phyloP scores from a whole-genome alignment of 2,113 vertebrate genomes.

The Daboia siamensis region DNA sequence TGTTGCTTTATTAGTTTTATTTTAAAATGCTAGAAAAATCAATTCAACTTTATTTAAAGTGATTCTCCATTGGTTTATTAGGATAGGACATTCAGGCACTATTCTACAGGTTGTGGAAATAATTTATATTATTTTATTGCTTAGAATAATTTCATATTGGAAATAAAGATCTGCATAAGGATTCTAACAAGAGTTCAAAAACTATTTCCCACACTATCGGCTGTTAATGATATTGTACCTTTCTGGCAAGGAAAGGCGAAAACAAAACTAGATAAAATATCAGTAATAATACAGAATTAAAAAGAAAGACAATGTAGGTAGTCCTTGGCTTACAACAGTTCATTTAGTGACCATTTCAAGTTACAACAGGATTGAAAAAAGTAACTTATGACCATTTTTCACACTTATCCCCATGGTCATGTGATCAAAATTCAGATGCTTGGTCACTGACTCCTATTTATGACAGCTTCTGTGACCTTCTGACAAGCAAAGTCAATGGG shows the following conservation, averaged over 20 bases:
- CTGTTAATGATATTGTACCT: background rate
- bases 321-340: too few species aligned
- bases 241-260: background rate
- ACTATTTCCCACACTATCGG: conserved; percentile 32
- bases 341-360: too few species aligned
- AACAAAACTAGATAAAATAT: background rate
- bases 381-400: too few species aligned
- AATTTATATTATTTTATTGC: background rate
- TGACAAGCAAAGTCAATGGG: too few species aligned
- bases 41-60: background rate
- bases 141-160: conserved; percentile 40
- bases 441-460: too few species aligned
- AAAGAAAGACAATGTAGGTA: background rate
- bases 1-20: background rate
- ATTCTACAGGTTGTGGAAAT: background rate
- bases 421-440: too few species aligned
- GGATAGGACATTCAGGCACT: background rate
- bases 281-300: conserved; percentile 18
- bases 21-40: background rate
- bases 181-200: conserved; percentile 43
- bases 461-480: too few species aligned
- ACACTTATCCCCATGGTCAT: too few species aligned
- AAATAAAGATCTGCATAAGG: conserved; percentile 40
- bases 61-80: background rate
- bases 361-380: too few species aligned